phyloP scores from a whole-genome alignment of 2,888 invertebrate species.

The Andrena praecox region DNA sequence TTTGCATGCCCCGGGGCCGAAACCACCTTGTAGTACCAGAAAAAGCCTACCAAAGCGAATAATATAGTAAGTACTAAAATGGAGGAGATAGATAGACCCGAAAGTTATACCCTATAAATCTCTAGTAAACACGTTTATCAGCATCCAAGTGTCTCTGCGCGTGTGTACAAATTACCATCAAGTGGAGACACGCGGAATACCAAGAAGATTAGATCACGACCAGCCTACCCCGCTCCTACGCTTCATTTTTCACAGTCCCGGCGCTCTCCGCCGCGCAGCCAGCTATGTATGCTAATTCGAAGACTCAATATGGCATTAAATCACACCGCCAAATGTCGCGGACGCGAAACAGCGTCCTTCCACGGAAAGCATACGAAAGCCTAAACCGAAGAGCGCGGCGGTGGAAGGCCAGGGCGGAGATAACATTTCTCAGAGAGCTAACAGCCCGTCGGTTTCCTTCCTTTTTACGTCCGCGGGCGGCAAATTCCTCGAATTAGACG shows the following conservation, averaged over 20 bases:
- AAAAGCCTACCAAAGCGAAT: background rate
- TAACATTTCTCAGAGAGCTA: conserved; percentile 40
- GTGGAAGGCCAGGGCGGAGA: conserved; percentile 18
- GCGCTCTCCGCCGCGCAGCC: conserved; percentile 22
- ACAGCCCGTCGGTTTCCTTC: conserved; percentile 33
- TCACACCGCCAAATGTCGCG: conserved; percentile 55
- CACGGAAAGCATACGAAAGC: conserved; percentile 10
- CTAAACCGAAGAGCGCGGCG: conserved; percentile 16
- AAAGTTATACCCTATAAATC: background rate
- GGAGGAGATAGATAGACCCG: background rate
- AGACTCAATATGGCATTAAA: conserved; percentile 63
- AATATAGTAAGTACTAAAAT: background rate
- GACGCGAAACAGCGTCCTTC: conserved; percentile 2
- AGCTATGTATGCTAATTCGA: conserved; percentile 69
- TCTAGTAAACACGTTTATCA: background rate
- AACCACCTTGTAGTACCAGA: too few species aligned
- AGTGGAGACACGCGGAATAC: conserved; percentile 48
- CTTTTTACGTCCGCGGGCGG: conserved; percentile 28
- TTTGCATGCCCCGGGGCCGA: too few species aligned
- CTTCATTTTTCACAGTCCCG: conserved; percentile 43
- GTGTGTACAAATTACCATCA: conserved; percentile 14
- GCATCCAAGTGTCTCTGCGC: background rate
- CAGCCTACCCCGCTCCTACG: conserved; percentile 1
- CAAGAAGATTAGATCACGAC: conserved; percentile 64
- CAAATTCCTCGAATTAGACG: conserved; percentile 64